phyloP scores from a whole-genome alignment of 2,797 vertebrate genomes.

The Gouania willdenowi region DNA sequence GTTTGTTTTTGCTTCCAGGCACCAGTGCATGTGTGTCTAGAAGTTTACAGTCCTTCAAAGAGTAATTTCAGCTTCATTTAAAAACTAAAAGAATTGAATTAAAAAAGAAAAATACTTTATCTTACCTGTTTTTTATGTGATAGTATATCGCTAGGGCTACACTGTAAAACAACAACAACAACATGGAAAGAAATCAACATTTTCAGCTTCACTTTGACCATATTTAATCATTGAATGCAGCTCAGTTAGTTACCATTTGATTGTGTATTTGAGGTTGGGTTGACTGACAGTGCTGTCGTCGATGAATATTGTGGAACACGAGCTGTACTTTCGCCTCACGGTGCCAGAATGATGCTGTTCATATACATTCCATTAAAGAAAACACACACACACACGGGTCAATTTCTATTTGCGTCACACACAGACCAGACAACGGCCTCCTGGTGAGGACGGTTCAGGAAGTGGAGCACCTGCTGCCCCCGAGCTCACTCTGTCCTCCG shows the following conservation, averaged over 20 bases:
- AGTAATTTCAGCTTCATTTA: too few relatives aligned
- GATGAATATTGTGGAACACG: constrained; percentile 97
- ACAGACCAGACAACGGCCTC: background rate
- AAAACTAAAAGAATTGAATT: too few relatives aligned
- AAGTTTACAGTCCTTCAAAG: too few relatives aligned
- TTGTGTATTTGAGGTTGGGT: constrained; percentile 99
- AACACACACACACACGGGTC: background rate
- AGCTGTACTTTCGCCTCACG: constrained; percentile 94
- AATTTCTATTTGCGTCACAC: constrained; percentile 10
- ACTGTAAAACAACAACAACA: constrained; percentile 73
- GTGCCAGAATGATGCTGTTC: constrained; percentile 87
- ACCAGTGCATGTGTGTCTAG: too few relatives aligned
- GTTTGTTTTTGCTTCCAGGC: too few relatives aligned
- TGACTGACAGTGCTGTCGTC: constrained; percentile 99
- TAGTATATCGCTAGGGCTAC: constrained; percentile 98
- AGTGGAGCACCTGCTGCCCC: constrained; percentile 17
- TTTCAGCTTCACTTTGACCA: too few relatives aligned
- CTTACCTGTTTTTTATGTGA: constrained; percentile 99
- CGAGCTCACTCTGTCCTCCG: too few relatives aligned
- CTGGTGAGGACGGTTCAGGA: too few relatives aligned
- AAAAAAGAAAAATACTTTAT: background rate
- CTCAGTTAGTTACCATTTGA: constrained; percentile 87
- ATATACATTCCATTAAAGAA: too few relatives aligned
- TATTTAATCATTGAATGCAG: too few relatives aligned
- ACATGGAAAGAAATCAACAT: background rate